Base-by-base conservation (phyloP, 2,797 vertebrate genomes). In the Epinephelus coioides region DNA sequence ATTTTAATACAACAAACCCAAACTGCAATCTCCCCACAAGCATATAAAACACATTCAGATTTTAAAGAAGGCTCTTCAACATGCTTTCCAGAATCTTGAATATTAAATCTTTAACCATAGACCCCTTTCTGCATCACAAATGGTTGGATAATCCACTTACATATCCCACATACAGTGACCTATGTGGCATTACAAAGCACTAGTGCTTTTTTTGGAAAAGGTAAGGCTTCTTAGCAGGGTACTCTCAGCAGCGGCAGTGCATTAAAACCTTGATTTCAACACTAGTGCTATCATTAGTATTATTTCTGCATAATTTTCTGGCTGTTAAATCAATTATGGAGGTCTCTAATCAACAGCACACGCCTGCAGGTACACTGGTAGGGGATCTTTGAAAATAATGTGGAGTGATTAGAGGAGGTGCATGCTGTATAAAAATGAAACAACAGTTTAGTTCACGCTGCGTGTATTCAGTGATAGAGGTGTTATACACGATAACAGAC, bases 271-370 rank as follows among this genome's bases (percentile, higher is more conserved):
- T 65, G 68, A 83, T 84, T 86, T 84, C 21, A 54, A 80, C 44
- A 80, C 73, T 49, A 53, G 25, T 46, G 72, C 60, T 30, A 84
- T 79, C 73, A 84, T 83, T 79, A 65, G 68, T 64, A 51, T 69
- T 66, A 78, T 64, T 81, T 77, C 40, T 81, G 67, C 83, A 86
- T 89, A 64, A 87, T 87, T 84, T 72, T 62, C 60, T 66, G 65
- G 34, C 63, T 79, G 77, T 86, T 86, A 69, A 85, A 82, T 86
- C 71, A 87, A 67, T 90, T 83, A 84, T 74, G 54, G 59, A 70
- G 55, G 73, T 77, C 78, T 87, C 55, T 82, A 65, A 89, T 90
- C 86, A 88, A 67, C 76, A 68, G 63, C 44, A 55, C 69, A 51
- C 1, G 56, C 84, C 80, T 88, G 80, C 64, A 88, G 88, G 69